A percentile compares a stretch with the other conserved stretches of the same genome.
Conservation (phyloP, 2,797 vertebrate species). For the Sebastes kiyomatsui region DNA sequence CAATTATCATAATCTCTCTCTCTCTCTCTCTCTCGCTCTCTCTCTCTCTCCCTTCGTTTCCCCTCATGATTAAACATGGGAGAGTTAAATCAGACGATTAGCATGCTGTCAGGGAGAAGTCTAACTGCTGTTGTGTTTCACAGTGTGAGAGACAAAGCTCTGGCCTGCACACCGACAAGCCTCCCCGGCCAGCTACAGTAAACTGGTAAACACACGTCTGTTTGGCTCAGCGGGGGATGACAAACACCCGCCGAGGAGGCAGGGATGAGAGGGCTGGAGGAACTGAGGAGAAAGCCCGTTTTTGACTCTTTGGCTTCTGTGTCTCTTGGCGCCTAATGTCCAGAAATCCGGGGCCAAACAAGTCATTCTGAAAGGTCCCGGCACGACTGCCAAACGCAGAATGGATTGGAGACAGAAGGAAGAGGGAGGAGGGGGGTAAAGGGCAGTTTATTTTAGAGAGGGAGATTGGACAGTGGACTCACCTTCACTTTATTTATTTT, state of each 20-base stretch:
- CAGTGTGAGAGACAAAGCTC: conserved; percentile 79
- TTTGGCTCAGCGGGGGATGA: conserved; percentile 77
- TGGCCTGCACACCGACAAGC: conserved; percentile 75
- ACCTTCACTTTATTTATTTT: conserved; percentile 48
- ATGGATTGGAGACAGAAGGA: conserved; percentile 43
- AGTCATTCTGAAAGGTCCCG: conserved; percentile 59
- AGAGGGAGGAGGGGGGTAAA: conserved; percentile 16
- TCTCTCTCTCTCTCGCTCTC: neutral
- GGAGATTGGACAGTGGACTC: conserved; percentile 19
- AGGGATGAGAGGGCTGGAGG: conserved; percentile 51
- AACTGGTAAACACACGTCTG: conserved; percentile 78
- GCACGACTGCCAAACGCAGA: conserved; percentile 51
- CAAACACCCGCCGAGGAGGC: conserved; percentile 73
- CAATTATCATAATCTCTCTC: conserved; percentile 75
- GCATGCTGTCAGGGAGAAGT: conserved; percentile 79
- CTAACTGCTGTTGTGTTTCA: conserved; percentile 81
- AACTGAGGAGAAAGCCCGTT: conserved; percentile 35
- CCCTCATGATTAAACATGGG: conserved; percentile 80
- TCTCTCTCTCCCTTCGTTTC: conserved; percentile 43
- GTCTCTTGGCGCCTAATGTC: conserved; percentile 62
- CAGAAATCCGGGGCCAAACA: conserved; percentile 63
- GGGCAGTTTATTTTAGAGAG: conserved; percentile 24
- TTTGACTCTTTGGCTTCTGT: conserved; percentile 63
- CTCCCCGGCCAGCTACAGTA: conserved; percentile 77
- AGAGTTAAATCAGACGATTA: conserved; percentile 78